Conservation (phyloP, 2,888 invertebrate genomes). For the Calameuta pallipes region DNA sequence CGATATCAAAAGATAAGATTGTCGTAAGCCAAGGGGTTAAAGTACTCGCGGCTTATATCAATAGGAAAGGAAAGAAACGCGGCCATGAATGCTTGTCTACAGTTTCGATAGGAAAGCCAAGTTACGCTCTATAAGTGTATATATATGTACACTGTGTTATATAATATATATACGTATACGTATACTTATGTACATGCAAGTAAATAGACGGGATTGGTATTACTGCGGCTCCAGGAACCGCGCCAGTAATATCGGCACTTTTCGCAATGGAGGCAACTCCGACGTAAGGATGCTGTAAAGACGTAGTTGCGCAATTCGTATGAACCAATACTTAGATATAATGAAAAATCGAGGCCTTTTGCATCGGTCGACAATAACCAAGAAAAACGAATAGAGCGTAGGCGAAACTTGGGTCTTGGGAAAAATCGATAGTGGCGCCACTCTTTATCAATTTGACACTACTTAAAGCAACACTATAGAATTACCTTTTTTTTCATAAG, state of each 20-base stretch:
- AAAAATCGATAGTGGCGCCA: neutral
- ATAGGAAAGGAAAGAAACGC: neutral
- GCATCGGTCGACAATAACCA: neutral
- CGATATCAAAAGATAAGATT: neutral
- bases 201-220: neutral
- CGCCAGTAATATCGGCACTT: neutral
- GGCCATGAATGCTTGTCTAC: neutral
- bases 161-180: no score
- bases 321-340: neutral
- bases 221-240: neutral
- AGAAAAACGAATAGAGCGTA: neutral
- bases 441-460: neutral
- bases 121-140: neutral
- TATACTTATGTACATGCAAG: neutral
- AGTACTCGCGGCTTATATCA: neutral
- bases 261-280: neutral
- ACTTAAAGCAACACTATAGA: neutral
- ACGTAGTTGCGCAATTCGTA: neutral
- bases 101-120: neutral
- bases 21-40: neutral
- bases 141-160: neutral
- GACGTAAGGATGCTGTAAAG: neutral
- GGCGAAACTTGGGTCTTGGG: neutral
- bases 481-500: neutral
- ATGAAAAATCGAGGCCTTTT: neutral